Conservation (phyloP, 2,113 vertebrate genomes). For the Gobio gobio region DNA sequence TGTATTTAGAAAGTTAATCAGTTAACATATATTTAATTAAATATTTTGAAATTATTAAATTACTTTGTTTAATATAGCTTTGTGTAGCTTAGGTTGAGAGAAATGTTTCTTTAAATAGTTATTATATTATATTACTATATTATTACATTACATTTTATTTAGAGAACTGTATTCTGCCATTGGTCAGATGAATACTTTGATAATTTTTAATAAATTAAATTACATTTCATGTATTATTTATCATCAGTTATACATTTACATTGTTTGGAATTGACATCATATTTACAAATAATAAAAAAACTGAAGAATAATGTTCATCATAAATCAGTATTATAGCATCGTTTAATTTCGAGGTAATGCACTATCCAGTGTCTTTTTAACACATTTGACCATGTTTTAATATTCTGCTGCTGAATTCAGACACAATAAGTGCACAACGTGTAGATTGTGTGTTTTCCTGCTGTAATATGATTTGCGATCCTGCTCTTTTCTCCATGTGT, state of each 20-base stretch:
- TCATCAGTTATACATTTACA: too few relatives aligned
- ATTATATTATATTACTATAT: neutral
- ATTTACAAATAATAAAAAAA: too few relatives aligned
- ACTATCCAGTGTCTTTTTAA: neutral
- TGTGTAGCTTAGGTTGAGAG: too few relatives aligned
- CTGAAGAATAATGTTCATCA: too few relatives aligned
- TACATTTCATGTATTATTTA: too few relatives aligned
- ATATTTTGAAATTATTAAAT: too few relatives aligned
- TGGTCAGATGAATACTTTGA: neutral
- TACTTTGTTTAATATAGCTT: too few relatives aligned
- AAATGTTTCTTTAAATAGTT: too few relatives aligned
- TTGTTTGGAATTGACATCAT: too few relatives aligned
- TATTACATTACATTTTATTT: neutral
- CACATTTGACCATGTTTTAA: neutral
- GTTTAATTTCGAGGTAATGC: neutral
- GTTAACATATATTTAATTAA: too few relatives aligned
- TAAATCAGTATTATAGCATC: neutral
- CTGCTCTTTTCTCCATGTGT: conserved; percentile 50
- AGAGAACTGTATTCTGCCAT: neutral
- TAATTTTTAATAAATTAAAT: too few relatives aligned
- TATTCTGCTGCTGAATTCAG: neutral
- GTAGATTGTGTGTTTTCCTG: neutral
- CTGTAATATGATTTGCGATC: conserved; percentile 10
- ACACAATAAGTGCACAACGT: neutral
- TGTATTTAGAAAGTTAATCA: too few relatives aligned